phyloP scores from a whole-genome alignment of 2,888 invertebrate genomes.

The Camptogramma bilineatum region DNA sequence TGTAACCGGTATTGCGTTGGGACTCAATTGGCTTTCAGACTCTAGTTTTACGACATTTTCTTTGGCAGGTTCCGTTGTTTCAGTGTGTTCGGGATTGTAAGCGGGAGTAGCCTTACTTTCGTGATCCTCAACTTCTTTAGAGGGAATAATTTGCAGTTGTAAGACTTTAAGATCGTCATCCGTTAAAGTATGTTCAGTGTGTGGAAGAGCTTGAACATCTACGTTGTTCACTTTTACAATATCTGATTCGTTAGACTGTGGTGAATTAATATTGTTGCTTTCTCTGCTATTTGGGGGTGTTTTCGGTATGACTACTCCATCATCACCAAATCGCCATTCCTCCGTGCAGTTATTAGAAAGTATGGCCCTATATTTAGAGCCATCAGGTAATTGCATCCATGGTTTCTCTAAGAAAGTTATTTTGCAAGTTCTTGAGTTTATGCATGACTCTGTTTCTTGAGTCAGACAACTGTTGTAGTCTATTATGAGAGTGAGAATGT shows the following conservation, averaged over 20 bases:
- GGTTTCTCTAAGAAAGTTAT: conserved; percentile 88
- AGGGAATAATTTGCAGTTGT: conserved; percentile 75
- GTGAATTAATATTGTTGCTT: conserved; percentile 43
- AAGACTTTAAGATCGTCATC: conserved; percentile 67
- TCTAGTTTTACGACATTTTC: conserved; percentile 51
- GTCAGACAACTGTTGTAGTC: conserved; percentile 76
- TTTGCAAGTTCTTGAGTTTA: conserved; percentile 80
- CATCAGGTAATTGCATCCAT: conserved; percentile 85
- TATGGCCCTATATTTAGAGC: conserved; percentile 86
- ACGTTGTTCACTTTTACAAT: conserved; percentile 63
- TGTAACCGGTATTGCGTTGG: conserved; percentile 37
- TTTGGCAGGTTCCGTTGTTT: conserved; percentile 42
- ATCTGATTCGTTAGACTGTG: conserved; percentile 47
- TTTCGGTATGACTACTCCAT: conserved; percentile 60
- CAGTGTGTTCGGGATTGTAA: conserved; percentile 26
- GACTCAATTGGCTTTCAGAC: conserved; percentile 42
- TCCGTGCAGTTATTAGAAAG: conserved; percentile 88
- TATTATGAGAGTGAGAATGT: conserved; percentile 81
- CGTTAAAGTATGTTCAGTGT: conserved; percentile 59
- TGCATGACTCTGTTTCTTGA: conserved; percentile 57
- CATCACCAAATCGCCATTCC: conserved; percentile 79
- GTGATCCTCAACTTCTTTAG: conserved; percentile 43
- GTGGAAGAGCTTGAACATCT: conserved; percentile 61
- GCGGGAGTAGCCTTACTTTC: conserved; percentile 15
- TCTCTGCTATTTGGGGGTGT: conserved; percentile 36